Percentiles rank a stretch among this genome's conserved stretches.
Conservation (phyloP, 1,140 invertebrate genomes). For the Ctenoplectra terminalis region DNA sequence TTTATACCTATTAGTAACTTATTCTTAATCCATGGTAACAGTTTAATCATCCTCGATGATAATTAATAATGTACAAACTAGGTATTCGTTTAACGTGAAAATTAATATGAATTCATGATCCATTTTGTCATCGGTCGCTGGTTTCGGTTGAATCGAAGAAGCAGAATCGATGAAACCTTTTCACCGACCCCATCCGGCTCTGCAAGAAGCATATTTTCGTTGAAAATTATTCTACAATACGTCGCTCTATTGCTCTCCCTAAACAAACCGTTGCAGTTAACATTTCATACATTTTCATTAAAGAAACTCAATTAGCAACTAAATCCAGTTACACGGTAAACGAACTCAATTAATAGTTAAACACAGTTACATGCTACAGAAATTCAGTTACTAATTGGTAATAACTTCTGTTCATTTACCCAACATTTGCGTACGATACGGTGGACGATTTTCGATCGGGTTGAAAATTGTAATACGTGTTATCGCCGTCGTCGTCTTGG, state of each 20-base stretch:
- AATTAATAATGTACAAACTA: neutral
- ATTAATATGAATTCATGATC: neutral
- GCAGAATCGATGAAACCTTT: neutral
- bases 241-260: neutral
- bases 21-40: neutral
- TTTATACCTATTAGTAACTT: neutral
- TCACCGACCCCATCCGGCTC: conserved; percentile 65
- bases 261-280: neutral
- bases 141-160: neutral
- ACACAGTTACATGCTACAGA: neutral
- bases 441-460: conserved; percentile 40
- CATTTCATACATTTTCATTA: neutral
- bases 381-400: no score
- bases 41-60: no score
- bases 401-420: conserved; percentile 51
- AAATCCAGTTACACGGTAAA: no score
- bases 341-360: neutral
- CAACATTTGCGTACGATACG: conserved; percentile 59
- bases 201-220: conserved; percentile 46
- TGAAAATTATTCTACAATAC: neutral
- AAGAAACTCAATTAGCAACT: neutral
- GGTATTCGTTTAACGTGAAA: neutral
- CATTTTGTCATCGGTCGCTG: neutral
- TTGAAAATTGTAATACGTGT: conserved; percentile 9
- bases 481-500: conserved; percentile 42